Evolutionary conservation across 2,888 invertebrate species (phyloP), one percentile per base, ranked within the genome.

Genomic region (Camponotus fellah): DNA sequence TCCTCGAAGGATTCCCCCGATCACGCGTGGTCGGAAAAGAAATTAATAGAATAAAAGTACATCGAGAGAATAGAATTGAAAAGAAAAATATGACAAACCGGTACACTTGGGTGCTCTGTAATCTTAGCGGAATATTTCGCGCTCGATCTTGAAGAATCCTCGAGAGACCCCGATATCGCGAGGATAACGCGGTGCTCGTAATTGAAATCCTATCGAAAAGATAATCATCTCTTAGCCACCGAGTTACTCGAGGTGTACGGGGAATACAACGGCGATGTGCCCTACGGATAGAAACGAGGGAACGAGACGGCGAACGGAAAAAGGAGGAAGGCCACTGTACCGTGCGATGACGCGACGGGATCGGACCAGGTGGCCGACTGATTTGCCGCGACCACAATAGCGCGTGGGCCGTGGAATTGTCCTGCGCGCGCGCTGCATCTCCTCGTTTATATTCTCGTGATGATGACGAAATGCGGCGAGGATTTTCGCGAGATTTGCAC

Each of bases 301-400:
- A 56, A n/a, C 10, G 6, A 58, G 58, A 56, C 34, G 53, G 60
- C 56, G 66, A 72, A 46, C 26, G 58, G 82, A 74, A 49, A 53
- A 68, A 69, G 71, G 79, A 80, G 88, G 90, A 90, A 88, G 90
- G 88, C 89, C 84, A 84, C 83, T 83, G 74, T 68, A 72, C 85
- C 79, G 46, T 43, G 75, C 60, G 66, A 71, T 69, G 88, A 86
- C 86, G 76, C 62, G 83, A 75, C 68, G 14, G 86, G 74, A 80
- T 84, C 88, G 86, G 88, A 83, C 93, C 93, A 93, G 93, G 92
- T 93, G 93, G 92, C 90, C 92, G 91, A 91, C 90, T 91, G 92
- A 93, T 92, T 93, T 91, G 89, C 92, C 85, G 89, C 88, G 91
- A 89, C 88, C 92, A 92, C 93, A 92, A 93, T 93, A 89, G 87